Percentiles rank a stretch among this genome's conserved stretches.
Evolutionary conservation across 2,113 vertebrate species (phyloP).

Genomic region (Falco punctatus): DNA sequence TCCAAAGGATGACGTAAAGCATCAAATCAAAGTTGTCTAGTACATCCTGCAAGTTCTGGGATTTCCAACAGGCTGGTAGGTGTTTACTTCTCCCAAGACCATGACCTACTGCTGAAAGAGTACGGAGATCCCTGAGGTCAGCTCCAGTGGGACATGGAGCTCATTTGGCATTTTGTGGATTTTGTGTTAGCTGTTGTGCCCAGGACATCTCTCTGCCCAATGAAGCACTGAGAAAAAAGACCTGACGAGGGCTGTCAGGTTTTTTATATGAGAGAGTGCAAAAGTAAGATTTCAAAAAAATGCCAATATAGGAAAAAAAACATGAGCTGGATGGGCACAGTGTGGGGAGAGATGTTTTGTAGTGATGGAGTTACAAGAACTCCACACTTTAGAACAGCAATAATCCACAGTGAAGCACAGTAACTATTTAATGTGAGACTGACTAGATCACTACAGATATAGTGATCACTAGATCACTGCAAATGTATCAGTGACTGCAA

Average conservation of each 20-base stretch:
- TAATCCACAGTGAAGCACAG: not conserved
- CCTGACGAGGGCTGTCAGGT: not conserved
- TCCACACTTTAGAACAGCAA: not conserved
- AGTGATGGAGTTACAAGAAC: not conserved
- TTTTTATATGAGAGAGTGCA: not conserved
- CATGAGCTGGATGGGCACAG: not conserved
- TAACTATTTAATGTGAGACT: not conserved
- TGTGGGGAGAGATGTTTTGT: not conserved
- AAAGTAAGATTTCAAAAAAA: not conserved
- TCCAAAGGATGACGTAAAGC: conserved; percentile 8
- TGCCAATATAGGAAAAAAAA: not conserved
- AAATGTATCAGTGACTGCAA: not conserved
- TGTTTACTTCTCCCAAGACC: not conserved
- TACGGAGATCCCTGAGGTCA: not conserved
- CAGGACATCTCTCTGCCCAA: not conserved
- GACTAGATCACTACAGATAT: not conserved
- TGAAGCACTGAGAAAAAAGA: not conserved
- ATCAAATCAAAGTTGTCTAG: not conserved
- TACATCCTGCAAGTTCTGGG: not conserved
- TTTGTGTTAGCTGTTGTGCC: not conserved
- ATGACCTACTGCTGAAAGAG: not conserved
- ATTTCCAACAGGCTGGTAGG: not conserved
- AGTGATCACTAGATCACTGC: not conserved
- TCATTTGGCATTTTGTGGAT: not conserved
- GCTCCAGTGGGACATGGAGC: not conserved